Evolutionary conservation across 23 tunicate genomes (phyloP).

Genomic region (Halocynthia aurantium): DNA sequence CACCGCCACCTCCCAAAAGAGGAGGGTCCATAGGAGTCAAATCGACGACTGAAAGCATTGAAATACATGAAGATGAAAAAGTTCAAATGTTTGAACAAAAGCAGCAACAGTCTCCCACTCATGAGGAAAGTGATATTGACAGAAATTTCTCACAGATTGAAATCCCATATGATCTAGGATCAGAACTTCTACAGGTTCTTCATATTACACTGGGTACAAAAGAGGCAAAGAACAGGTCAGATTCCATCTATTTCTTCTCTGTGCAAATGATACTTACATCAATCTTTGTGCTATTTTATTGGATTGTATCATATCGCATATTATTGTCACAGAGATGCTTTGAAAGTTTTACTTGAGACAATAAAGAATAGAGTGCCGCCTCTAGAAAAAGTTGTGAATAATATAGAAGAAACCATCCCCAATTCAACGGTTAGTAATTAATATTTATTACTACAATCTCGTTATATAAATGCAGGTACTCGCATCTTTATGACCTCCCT

Average conservation of each 20-base stretch:
- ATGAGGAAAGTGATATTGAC: too few relatives aligned
- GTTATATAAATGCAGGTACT: too few relatives aligned
- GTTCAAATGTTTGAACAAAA: too few relatives aligned
- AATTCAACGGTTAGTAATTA: background rate
- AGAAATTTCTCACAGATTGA: background rate
- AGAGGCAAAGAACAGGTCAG: slow-evolving; percentile 15
- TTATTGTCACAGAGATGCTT: slow-evolving; percentile 6
- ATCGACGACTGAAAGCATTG: too few relatives aligned
- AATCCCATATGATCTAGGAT: slow-evolving; percentile 17
- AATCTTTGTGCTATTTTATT: background rate
- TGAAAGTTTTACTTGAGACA: background rate
- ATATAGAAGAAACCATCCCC: slow-evolving; percentile 13
- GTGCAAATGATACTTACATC: too few relatives aligned
- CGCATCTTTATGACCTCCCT: too few relatives aligned
- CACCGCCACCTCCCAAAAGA: too few relatives aligned
- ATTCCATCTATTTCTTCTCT: too few relatives aligned
- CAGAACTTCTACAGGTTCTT: slow-evolving; percentile 6
- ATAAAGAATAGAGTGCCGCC: slow-evolving; percentile 1
- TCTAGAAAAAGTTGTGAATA: background rate
- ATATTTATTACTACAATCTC: too few relatives aligned
- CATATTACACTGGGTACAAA: background rate
- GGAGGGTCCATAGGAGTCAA: too few relatives aligned
- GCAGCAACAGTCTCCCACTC: too few relatives aligned
- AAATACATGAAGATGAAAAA: too few relatives aligned
- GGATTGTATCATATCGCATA: background rate